Base-by-base conservation (phyloP, 92 coral and sea anemone genomes). In the Blastomussa wellsi region DNA sequence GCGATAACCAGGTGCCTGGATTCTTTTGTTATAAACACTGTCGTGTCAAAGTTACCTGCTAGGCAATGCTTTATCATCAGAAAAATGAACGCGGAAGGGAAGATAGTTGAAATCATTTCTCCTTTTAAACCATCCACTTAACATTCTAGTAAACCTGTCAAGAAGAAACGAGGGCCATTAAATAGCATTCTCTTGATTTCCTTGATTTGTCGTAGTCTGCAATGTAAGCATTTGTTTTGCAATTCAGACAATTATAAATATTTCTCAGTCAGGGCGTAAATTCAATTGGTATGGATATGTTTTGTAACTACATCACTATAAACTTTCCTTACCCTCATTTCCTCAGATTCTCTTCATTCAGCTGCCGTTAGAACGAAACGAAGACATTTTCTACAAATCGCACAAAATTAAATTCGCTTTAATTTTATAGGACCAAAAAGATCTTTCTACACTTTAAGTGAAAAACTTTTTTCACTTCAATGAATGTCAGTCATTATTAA, bases 401-500 rank as follows among this genome's bases (percentile, higher is more conserved):
- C 7, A 20, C n/a, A 64, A 51, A 69, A 3, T 1, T 29, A 15
- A 32, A 39, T 24, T 24, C 28, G 37, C 14, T 13, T 13, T 41
- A 6, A n/a, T 29, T 47, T 42, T 17, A 16, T 0, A 81, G 16
- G 14, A 70, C 44, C 17, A 44, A 70, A 69, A 70, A 70, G 8
- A 29, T 22, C 26, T 33, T 31, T 75, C 62, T 41, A 38, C 38
- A 60, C 79, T 74, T 74, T 3, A 32, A 60, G n/a, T n/a, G 77
- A 53, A 74, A 28, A 59, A 3, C 26, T 33, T 33, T 74, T 74
- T 83, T 60, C 81, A 83, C 53, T 59, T 83, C 47, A 64, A 35
- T 83, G 52, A 44, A 41, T 83, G 62, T 36, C 49, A n/a, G 49
- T 83, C 74, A 74, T 83, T 73, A 83, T 33, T 83, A 57, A 74